phyloP scores from a whole-genome alignment of 2,113 vertebrate species.

The Ceyx margarethae region DNA sequence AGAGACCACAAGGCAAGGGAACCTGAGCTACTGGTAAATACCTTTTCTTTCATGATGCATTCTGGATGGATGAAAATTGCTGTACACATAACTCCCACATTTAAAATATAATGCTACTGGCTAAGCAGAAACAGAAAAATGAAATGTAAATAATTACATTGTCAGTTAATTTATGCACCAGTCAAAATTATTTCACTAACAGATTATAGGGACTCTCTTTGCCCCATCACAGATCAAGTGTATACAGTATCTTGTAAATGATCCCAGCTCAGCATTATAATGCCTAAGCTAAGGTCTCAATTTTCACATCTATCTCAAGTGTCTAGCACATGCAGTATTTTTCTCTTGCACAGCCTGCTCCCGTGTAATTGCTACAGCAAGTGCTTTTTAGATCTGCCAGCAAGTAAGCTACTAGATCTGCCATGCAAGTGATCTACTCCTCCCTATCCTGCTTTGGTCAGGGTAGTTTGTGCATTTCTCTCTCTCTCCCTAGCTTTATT shows the following conservation, averaged over 20 bases:
- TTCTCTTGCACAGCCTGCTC: neutral
- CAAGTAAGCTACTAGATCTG: neutral
- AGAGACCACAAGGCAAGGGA: neutral
- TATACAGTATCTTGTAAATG: neutral
- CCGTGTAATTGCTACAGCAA: neutral
- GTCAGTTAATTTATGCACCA: neutral
- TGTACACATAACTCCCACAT: neutral
- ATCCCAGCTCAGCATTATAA: neutral
- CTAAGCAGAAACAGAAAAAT: neutral
- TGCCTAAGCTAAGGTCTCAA: neutral
- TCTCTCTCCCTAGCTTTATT: neutral
- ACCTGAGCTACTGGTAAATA: neutral
- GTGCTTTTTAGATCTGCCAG: neutral
- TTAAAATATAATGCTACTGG: neutral
- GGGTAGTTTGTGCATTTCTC: neutral
- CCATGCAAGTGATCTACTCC: neutral
- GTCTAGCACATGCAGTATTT: neutral
- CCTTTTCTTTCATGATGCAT: neutral
- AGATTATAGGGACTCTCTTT: neutral
- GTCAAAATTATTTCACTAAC: neutral
- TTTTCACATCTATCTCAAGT: slow-evolving; percentile 21
- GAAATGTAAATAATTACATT: neutral
- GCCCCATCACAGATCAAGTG: neutral
- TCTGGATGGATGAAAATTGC: neutral
- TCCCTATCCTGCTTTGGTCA: neutral